Evolutionary conservation across 2,888 invertebrate species (phyloP), one percentile per base, ranked within the genome.

Genomic region (Lasiommata megera): DNA sequence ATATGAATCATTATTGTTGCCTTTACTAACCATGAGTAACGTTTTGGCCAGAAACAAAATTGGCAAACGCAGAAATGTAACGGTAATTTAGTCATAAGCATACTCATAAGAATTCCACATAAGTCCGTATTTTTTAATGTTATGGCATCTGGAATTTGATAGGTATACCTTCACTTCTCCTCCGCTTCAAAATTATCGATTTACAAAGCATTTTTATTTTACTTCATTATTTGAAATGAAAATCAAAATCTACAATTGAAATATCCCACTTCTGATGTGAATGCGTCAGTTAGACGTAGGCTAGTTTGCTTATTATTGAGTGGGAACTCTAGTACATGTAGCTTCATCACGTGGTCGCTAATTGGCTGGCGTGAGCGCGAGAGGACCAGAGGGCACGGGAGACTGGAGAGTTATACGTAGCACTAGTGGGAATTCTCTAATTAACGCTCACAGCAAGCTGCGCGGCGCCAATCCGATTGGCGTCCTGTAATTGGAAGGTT

Each of bases 261-360:
- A 23, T 17, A 40, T 41, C 18, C 40, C 18, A 41, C 40, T 41
- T 41, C 28, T 43, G 43, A 28, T 28, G n/a, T 43, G 28, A 28
- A 7, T 1, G 43, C 16, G 9, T 40, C 31, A 29, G 46, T 16
- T 17, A 36, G 12, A 36, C 29, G n/a, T 36, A 7, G 17, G 11
- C 18, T 47, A 16, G 37, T 18, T 12, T 18, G 36, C 23, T 48
- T 6, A 38, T 41, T 80, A 82, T 77, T 75, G 77, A 81, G 77
- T 81, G 80, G 60, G 59, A 67, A 69, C 78, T 83, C 80, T 80
- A 78, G 77, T 77, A 78, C 79, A 76, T 78, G 77, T 74, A 77
- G 74, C 66, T 68, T 79, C 82, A 84, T 86, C 82, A 78, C 78
- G 69, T 71, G 71, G 69, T 76, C 81, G 80, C 80, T 88, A 88